Percentiles rank a stretch among this genome's conserved stretches.
phyloP scores from a whole-genome alignment of 2,888 invertebrate genomes.

The Teinopalpus imperialis region DNA sequence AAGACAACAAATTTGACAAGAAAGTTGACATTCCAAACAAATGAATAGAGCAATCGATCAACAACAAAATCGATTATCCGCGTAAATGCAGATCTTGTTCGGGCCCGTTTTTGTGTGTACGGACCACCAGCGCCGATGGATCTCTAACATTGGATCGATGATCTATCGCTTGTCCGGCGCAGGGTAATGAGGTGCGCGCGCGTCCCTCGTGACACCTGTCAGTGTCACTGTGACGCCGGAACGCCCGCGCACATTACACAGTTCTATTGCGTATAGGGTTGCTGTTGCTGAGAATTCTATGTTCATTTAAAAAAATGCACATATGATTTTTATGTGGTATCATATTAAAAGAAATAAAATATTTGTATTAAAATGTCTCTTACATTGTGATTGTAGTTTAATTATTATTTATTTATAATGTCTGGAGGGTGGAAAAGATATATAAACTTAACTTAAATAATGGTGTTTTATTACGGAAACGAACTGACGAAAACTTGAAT shows the following conservation, averaged over 20 bases:
- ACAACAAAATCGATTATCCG: conserved; percentile 51
- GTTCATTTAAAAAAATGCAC: too few species aligned
- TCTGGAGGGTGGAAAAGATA: too few species aligned
- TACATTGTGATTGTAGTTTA: too few species aligned
- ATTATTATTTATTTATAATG: too few species aligned
- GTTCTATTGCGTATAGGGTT: conserved; percentile 47
- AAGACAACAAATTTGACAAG: conserved; percentile 4
- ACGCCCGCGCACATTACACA: conserved; percentile 63
- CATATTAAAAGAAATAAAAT: too few species aligned
- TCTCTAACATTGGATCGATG: conserved; percentile 73
- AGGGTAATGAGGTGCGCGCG: conserved; percentile 56
- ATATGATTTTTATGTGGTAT: too few species aligned
- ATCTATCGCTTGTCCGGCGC: conserved; percentile 59
- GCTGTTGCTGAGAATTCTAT: conserved; percentile 6
- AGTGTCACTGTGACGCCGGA: conserved; percentile 66
- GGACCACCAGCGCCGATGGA: conserved; percentile 67
- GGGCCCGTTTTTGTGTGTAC: conserved; percentile 37
- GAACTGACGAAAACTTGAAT: too few species aligned
- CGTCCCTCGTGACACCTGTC: conserved; percentile 75
- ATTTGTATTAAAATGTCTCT: too few species aligned
- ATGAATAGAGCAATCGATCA: conserved; percentile 37
- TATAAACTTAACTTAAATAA: too few species aligned
- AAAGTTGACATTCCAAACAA: conserved; percentile 30
- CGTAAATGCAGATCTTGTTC: conserved; percentile 59
- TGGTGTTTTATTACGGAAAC: too few species aligned